These are phyloP conservation scores for Pollenia labialis DNA, from an alignment of 2,888 invertebrate genomes.

Conservation along the genomic window DNA sequence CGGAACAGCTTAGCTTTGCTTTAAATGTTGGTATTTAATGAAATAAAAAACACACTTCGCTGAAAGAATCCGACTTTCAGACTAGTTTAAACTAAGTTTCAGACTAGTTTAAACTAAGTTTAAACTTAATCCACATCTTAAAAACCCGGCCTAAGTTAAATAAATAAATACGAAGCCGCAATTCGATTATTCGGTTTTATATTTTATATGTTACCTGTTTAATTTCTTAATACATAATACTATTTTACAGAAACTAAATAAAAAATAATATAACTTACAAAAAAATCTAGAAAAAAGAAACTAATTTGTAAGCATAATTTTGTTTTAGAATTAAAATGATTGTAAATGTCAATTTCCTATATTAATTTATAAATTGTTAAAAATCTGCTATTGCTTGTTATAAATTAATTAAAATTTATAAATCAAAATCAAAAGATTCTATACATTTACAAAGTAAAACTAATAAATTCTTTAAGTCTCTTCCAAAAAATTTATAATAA, in stretches of 20 bases:
- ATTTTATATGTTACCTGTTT: too few species aligned
- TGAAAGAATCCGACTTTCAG: too few species aligned
- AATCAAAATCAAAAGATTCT: conserved; percentile 6
- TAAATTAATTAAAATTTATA: neutral
- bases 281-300: neutral
- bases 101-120: too few species aligned
- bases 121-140: too few species aligned
- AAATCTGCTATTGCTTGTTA: conserved; percentile 50
- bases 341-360: conserved; percentile 66
- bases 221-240: too few species aligned
- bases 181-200: too few species aligned
- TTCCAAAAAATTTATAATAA: conserved; percentile 75
- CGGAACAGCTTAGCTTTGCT: too few species aligned
- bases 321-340: conserved; percentile 50
- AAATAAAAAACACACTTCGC: too few species aligned
- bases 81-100: too few species aligned
- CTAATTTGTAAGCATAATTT: neutral
- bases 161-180: too few species aligned
- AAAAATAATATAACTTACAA: neutral
- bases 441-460: conserved; percentile 4
- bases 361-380: conserved; percentile 29
- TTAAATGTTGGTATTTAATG: too few species aligned
- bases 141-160: too few species aligned
- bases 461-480: conserved; percentile 73
- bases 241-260: neutral